Conservation (phyloP, 2,797 vertebrate genomes). For the Xyrichtys novacula region DNA sequence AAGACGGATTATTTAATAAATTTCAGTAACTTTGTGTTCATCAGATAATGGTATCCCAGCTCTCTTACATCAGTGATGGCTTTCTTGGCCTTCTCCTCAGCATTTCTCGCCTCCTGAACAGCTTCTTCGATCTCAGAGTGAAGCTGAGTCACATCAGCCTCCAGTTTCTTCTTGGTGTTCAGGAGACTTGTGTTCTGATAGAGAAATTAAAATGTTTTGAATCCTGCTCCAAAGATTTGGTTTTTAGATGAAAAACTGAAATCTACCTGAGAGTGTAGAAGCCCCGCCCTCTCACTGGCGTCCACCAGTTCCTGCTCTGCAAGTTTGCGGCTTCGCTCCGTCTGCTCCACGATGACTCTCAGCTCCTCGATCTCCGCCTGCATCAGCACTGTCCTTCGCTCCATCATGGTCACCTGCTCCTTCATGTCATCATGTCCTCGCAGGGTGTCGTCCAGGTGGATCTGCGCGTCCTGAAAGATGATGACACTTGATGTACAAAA, state of each 20-base stretch:
- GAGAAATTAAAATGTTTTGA: not conserved
- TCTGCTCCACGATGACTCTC: constrained; percentile 72
- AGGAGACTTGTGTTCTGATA: constrained; percentile 85
- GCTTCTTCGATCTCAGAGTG: constrained; percentile 87
- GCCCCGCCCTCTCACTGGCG: constrained; percentile 79
- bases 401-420: constrained; percentile 89
- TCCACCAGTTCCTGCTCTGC: constrained; percentile 71
- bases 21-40: not conserved
- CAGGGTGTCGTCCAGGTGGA: constrained; percentile 89
- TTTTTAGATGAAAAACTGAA: rapidly evolving
- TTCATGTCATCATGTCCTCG: constrained; percentile 89
- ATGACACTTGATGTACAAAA: too few relatives aligned
- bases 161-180: constrained; percentile 86
- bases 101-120: constrained; percentile 86
- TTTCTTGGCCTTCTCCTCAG: constrained; percentile 91
- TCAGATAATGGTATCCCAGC: not conserved
- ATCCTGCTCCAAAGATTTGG: not conserved
- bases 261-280: constrained; percentile 68
- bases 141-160: constrained; percentile 83
- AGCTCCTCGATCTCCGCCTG: constrained; percentile 92
- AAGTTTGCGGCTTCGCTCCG: constrained; percentile 61
- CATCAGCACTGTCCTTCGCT: constrained; percentile 87
- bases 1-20: not conserved
- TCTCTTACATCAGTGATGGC: constrained; percentile 86
- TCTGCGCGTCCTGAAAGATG: constrained; percentile 85